These are phyloP conservation scores for Xestobium rufovillosum DNA, from an alignment of 2,888 invertebrate species.

Conservation along the genomic window DNA sequence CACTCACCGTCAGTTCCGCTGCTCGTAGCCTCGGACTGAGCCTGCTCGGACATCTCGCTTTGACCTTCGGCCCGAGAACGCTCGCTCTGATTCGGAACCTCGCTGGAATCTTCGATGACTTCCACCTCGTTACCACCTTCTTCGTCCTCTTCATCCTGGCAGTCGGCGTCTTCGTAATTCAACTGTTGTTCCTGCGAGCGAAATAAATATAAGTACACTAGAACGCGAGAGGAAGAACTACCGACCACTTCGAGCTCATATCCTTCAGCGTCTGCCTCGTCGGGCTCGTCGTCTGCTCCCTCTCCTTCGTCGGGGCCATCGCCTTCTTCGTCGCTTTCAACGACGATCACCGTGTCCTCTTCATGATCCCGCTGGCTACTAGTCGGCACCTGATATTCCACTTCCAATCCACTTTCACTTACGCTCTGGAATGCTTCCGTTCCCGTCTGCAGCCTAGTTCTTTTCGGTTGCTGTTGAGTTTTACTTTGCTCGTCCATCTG, in stretches of 20 bases:
- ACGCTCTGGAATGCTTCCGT: conserved; percentile 15
- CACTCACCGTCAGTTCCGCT: conserved; percentile 60
- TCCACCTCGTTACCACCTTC: conserved; percentile 49
- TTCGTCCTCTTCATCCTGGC: conserved; percentile 41
- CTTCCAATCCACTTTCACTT: conserved; percentile 50
- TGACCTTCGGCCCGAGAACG: conserved; percentile 37
- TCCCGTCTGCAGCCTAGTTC: conserved; percentile 49
- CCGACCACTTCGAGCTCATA: conserved; percentile 41
- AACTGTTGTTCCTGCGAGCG: conserved; percentile 45
- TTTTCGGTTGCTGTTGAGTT: conserved; percentile 44
- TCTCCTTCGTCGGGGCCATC: conserved; percentile 52
- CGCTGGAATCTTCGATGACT: conserved; percentile 56
- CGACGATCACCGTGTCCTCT: conserved; percentile 58
- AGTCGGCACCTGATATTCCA: conserved; percentile 80
- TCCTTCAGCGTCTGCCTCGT: conserved; percentile 50
- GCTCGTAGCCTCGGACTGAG: conserved; percentile 62
- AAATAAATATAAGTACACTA: conserved; percentile 7
- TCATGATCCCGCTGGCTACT: conserved; percentile 82
- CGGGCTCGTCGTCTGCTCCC: conserved; percentile 47
- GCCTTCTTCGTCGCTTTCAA: conserved; percentile 73
- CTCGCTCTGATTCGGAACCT: conserved; percentile 55
- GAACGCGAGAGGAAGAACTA: conserved; percentile 1
- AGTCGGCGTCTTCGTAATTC: conserved; percentile 48
- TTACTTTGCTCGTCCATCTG: conserved; percentile 43
- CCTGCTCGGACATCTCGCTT: conserved; percentile 43